Conservation (phyloP, 1,140 invertebrate species). For the Drosophila kurseongensis region DNA sequence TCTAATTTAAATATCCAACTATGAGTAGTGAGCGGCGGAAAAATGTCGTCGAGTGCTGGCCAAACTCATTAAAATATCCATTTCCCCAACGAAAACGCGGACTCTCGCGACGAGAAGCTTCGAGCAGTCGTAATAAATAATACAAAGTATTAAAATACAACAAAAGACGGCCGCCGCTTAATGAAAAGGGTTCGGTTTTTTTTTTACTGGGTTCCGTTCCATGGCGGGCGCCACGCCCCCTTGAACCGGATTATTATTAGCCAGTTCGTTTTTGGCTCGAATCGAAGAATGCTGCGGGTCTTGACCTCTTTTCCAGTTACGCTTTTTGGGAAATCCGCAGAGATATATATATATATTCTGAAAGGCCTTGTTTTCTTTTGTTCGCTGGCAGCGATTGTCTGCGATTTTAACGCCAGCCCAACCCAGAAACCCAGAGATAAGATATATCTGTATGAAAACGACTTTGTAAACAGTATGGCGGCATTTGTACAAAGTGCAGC, state of each 20-base stretch:
- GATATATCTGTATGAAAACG: conserved; percentile 28
- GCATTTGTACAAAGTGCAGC: conserved; percentile 49
- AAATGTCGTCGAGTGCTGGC: conserved; percentile 33
- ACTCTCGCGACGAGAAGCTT: conserved; percentile 6
- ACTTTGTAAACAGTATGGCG: conserved; percentile 46
- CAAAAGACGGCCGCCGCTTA: conserved; percentile 29
- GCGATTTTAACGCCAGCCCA: conserved; percentile 14
- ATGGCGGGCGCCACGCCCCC: conserved; percentile 31
- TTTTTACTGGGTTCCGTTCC: conserved; percentile 17
- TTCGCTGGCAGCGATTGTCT: conserved; percentile 13
- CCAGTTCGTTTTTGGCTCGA: conserved; percentile 28
- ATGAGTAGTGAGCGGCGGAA: background rate
- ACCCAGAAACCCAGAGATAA: conserved; percentile 32
- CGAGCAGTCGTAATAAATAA: conserved; percentile 44
- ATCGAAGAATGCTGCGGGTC: conserved; percentile 46
- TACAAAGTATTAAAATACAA: conserved; percentile 38
- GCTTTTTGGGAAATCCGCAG: conserved; percentile 40
- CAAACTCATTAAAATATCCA: conserved; percentile 51
- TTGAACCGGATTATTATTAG: conserved; percentile 53
- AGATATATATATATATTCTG: conserved; percentile 47
- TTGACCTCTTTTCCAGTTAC: conserved; percentile 45
- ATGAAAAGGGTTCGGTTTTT: conserved; percentile 41
- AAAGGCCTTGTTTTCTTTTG: conserved; percentile 35
- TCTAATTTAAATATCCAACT: conserved; percentile 36
- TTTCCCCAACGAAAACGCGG: conserved; percentile 23